Evolutionary conservation across 2,797 vertebrate genomes (phyloP).

Genomic region (Pelochelys cantorii): DNA sequence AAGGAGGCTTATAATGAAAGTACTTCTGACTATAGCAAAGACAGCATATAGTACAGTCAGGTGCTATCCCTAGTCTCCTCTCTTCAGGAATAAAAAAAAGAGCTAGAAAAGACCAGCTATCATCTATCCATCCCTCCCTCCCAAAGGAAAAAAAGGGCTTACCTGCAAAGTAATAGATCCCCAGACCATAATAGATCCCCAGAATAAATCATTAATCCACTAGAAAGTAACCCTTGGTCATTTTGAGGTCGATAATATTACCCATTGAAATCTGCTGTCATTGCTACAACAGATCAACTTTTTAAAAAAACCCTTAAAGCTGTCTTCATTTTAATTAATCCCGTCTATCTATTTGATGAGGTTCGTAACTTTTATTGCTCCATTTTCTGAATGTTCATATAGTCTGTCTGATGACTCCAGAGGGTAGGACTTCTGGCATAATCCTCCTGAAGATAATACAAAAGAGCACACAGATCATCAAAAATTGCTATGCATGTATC

Average conservation of each 20-base stretch:
- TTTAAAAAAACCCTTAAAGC: not conserved
- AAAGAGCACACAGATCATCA: conserved; percentile 47
- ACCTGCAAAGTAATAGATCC: not conserved
- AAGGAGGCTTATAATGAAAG: not conserved
- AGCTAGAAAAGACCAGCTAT: not conserved
- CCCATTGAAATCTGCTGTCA: not conserved
- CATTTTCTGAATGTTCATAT: conserved; percentile 38
- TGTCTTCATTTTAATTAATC: conserved; percentile 54
- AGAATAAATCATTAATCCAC: not conserved
- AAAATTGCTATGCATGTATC: conserved; percentile 35
- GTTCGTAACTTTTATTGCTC: conserved; percentile 54
- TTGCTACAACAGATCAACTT: not conserved
- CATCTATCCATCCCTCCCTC: not conserved
- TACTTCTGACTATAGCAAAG: not conserved
- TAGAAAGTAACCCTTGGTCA: not conserved
- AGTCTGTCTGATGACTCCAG: conserved; percentile 34
- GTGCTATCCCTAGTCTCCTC: not conserved
- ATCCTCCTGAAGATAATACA: conserved; percentile 20
- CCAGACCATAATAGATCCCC: not conserved
- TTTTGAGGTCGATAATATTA: not conserved
- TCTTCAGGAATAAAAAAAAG: not conserved
- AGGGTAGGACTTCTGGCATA: not conserved
- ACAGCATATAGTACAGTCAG: not conserved
- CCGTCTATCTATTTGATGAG: conserved; percentile 39
- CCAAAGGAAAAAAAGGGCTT: not conserved